Base-by-base conservation (phyloP, 1,140 invertebrate genomes). In the Delia radicum region DNA sequence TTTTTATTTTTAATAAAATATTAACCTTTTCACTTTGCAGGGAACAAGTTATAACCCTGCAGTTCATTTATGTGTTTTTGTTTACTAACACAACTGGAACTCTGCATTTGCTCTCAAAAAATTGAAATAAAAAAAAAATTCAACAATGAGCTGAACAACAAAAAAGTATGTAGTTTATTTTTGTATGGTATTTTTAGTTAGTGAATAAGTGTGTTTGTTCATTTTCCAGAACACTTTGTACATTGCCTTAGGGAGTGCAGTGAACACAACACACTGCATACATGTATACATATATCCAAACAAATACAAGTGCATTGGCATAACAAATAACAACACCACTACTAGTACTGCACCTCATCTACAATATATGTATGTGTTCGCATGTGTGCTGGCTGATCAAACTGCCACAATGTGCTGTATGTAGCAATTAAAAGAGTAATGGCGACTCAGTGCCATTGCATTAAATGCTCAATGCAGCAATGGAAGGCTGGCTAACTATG, bases 191-290 rank as follows among this genome's bases (percentile, higher is more conserved):
- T 55, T 24, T 42, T 21, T 18, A 55, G 48, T 55, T 55, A 15
- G 65, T 69, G 65, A 69, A 69, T 33, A 69, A 69, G 18, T 69
- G 65, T n/a, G n/a, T n/a, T n/a, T n/a, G n/a, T n/a, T n/a, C 31
- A 69, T 69, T 69, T 69, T 69, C 48, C 65, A 21, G 65, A 69
- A 69, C 65, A 69, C 65, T 69, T 69, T 31, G 29, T 69, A 69
- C 65, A 69, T 69, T 24, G 29, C 65, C 65, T 33, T 1, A 69
- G 65, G 65, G 65, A 69, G 65, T 69, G 65, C 65, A 69, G 65
- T 69, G 65, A 29, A 65, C n/a, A 69, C 24, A 63, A 63, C 62
- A 69, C 29, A 37, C 31, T 69, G 65, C n/a, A n/a, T n/a, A n/a
- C n/a, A n/a, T 69, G 65, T 69, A 55, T 24, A 28, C n/a, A n/a